phyloP scores from a whole-genome alignment of 37 sponge, comb jelly and placozoan species.

The Halisarca cf. caerulea region DNA sequence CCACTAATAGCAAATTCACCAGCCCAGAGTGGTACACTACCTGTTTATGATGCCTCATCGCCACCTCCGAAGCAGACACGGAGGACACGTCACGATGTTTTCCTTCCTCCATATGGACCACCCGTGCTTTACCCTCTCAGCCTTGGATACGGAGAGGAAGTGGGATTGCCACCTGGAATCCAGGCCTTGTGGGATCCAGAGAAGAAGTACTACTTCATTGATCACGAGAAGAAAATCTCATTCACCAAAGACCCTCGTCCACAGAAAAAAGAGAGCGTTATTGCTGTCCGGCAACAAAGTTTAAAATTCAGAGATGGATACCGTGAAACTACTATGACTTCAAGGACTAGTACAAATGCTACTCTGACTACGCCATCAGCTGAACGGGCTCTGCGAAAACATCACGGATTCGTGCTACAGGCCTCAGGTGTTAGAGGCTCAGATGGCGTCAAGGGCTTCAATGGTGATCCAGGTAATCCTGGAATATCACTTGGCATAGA shows the following conservation, averaged over 20 bases:
- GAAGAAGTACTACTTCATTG: constrained; percentile 51
- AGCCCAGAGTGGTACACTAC: neutral
- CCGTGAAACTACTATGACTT: neutral
- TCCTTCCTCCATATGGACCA: constrained; percentile 68
- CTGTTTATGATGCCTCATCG: neutral
- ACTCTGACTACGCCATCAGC: neutral
- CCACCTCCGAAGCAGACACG: neutral
- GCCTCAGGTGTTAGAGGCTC: neutral
- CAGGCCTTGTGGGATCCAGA: constrained; percentile 66
- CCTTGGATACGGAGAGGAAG: constrained; percentile 65
- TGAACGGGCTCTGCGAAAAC: neutral
- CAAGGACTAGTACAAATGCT: neutral
- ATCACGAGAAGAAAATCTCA: constrained; percentile 34
- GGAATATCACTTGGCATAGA: neutral
- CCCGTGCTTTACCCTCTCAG: constrained; percentile 45
- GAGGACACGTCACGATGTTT: constrained; percentile 6
- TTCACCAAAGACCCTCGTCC: constrained; percentile 50
- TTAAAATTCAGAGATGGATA: neutral
- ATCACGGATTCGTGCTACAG: neutral
- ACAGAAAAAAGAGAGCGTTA: neutral
- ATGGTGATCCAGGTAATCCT: constrained; percentile 19
- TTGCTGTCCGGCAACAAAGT: neutral
- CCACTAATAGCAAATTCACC: constrained; percentile 13
- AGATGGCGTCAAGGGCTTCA: constrained; percentile 3
- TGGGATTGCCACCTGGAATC: constrained; percentile 43